These are phyloP conservation scores for Corythornis cristatus DNA, from an alignment of 2,113 vertebrate genomes.

Conservation along the genomic window DNA sequence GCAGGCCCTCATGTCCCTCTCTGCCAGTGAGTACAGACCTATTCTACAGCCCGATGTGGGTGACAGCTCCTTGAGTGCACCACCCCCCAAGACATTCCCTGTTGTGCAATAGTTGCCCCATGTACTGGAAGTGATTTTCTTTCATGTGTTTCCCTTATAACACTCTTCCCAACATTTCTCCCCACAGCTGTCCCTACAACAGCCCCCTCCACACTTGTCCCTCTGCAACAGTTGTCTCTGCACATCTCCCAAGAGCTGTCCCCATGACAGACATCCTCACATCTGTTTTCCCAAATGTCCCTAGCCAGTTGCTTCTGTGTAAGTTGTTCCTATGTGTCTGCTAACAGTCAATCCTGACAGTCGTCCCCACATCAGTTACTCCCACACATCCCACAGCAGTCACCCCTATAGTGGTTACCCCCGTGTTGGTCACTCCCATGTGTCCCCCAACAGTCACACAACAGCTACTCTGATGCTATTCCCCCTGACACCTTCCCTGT, in stretches of 20 bases:
- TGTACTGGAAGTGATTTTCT: rapidly evolving
- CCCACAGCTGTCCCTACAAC: rapidly evolving
- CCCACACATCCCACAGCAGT: rapidly evolving
- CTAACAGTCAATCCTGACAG: too few species aligned
- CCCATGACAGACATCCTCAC: neutral
- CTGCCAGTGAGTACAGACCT: slow-evolving; percentile 86
- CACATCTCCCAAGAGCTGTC: rapidly evolving
- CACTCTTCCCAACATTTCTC: too few species aligned
- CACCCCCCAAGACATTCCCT: rapidly evolving
- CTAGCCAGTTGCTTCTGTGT: neutral
- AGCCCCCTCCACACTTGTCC: rapidly evolving
- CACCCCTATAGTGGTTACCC: neutral
- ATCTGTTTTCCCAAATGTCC: too few species aligned
- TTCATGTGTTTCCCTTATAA: neutral
- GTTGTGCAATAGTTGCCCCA: rapidly evolving
- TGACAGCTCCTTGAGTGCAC: rapidly evolving
- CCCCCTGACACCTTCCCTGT: rapidly evolving
- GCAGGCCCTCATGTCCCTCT: slow-evolving; percentile 96
- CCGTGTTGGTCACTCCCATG: neutral
- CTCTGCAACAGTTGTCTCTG: neutral
- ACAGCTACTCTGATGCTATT: too few species aligned
- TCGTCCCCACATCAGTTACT: rapidly evolving
- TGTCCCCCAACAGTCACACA: too few species aligned
- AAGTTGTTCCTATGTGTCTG: rapidly evolving
- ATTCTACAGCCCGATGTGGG: rapidly evolving